Base-by-base conservation (phyloP, 2,888 invertebrate genomes). In the Amorpha juglandis region DNA sequence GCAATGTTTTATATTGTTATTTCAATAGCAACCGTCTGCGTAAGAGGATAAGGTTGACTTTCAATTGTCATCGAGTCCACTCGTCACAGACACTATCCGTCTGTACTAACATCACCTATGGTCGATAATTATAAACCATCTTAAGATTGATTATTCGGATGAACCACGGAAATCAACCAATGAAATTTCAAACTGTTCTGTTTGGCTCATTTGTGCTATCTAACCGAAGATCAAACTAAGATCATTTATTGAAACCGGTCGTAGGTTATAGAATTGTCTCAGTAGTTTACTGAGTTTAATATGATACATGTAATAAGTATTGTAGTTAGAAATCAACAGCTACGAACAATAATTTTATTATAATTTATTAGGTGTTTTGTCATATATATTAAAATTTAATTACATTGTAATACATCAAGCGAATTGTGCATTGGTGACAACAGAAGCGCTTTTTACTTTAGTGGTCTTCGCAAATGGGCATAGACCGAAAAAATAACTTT, bases 361-460 rank as follows among this genome's bases (percentile, higher is more conserved):
- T n/a, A 53, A 53, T 53, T 27, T 9, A 52, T 52, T 33, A 58
- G 1, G n/a, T 19, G 58, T 19, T 19, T 58, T 58, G 58, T 58
- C 58, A 58, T 38, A 38, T n/a, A 4, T 42, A 58, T 58, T 45
- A 6, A 38, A 19, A 42, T 38, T 58, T 19, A 11, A 58, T 48
- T 12, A 58, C 19, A 58, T 19, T 38, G 1, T 19, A 16, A 35
- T 11, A 58, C 35, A 1, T 42, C 19, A 58, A 58, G 42, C 58
- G 6, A 58, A 19, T 42, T 42, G 38, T 42, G 58, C 58, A 42
- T 58, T 38, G 16, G 21, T 33, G 35, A 53, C 19, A 58, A 42
- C 58, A 42, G 38, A 58, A 58, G 42, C 58, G 19, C 58, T 38
- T 53, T 35, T n/a, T n/a, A 42, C 19, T 42, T 42, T 12, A 58